Conservation (phyloP, 2,797 vertebrate genomes). For the Periophthalmus magnuspinnatus region DNA sequence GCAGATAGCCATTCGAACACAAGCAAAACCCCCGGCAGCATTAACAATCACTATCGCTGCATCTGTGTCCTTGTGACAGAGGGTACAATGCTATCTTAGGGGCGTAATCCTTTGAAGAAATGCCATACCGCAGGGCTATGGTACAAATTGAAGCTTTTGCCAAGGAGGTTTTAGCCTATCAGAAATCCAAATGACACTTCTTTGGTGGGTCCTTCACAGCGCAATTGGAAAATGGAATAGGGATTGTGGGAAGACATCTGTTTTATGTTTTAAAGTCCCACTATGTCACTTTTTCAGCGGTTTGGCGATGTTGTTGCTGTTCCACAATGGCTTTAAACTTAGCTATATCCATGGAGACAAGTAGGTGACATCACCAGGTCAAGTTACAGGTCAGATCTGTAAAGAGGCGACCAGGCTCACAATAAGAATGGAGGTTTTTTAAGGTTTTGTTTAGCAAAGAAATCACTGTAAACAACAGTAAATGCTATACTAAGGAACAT, state of each 20-base stretch:
- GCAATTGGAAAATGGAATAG: conserved; percentile 44
- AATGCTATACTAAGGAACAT: no score
- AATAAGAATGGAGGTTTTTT: no score
- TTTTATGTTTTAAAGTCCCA: conserved; percentile 47
- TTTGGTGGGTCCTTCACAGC: conserved; percentile 51
- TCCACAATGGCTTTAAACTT: no score
- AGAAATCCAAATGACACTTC: conserved; percentile 56
- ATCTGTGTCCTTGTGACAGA: conserved; percentile 38
- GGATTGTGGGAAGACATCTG: conserved; percentile 49
- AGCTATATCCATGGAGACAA: no score
- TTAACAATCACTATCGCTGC: conserved; percentile 9
- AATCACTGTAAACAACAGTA: no score
- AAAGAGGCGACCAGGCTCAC: no score
- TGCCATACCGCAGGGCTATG: conserved; percentile 38
- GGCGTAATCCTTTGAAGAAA: conserved; percentile 43
- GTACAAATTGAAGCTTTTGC: conserved; percentile 55
- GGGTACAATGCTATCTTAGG: conserved; percentile 47
- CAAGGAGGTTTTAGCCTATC: conserved; percentile 49
- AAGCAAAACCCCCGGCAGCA: background rate
- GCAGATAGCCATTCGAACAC: conserved; percentile 9
- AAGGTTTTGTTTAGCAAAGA: no score
- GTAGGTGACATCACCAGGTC: no score
- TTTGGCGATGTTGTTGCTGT: no score
- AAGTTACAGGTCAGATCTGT: no score
- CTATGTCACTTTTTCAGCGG: no score